phyloP scores from a whole-genome alignment of 2,113 vertebrate species.

The Merops nubicus region DNA sequence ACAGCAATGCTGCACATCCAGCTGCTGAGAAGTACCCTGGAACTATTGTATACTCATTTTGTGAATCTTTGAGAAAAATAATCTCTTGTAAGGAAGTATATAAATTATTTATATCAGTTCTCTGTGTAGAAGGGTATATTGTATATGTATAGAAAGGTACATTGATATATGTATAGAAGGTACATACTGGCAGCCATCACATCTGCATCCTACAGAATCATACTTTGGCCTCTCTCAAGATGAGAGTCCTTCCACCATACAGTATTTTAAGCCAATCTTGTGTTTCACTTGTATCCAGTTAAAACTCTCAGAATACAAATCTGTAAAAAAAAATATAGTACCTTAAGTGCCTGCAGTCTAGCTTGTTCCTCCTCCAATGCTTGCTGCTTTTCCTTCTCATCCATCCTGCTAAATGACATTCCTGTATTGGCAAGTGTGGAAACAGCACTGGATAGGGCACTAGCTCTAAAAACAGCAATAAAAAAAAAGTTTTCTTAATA shows the following conservation, averaged over 20 bases:
- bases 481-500: background rate
- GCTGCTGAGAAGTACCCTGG: background rate
- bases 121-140: background rate
- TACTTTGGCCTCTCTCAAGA: background rate
- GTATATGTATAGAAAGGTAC: no score
- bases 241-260: background rate
- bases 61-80: background rate
- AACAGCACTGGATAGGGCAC: conserved; percentile 88
- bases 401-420: conserved; percentile 87
- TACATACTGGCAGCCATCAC: background rate
- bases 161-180: no score
- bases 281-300: background rate
- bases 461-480: conserved; percentile 74
- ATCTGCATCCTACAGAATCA: background rate
- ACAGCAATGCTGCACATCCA: background rate
- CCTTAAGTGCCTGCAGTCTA: conserved; percentile 89
- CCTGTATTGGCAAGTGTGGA: conserved; percentile 87
- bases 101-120: background rate
- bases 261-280: background rate
- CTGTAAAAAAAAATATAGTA: conserved; percentile 3
- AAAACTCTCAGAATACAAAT: background rate
- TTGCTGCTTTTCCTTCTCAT: conserved; percentile 89
- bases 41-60: background rate
- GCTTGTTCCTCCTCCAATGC: conserved; percentile 91
- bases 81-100: background rate